phyloP scores from a whole-genome alignment of 2,888 invertebrate genomes.

The Timema podura region DNA sequence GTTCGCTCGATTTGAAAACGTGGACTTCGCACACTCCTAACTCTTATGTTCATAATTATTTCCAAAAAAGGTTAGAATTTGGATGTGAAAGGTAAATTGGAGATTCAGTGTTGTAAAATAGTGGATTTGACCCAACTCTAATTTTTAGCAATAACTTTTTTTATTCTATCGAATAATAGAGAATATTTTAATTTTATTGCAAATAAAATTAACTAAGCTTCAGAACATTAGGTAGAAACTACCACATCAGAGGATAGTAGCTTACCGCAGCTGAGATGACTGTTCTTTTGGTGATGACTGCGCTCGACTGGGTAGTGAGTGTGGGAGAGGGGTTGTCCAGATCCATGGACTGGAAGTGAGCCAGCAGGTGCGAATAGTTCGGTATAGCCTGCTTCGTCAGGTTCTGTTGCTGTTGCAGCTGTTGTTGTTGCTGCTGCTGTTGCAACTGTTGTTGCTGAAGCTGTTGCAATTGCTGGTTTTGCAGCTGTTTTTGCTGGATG shows the following conservation, averaged over 20 bases:
- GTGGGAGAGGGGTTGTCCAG: slow-evolving; percentile 45
- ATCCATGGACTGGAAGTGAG: slow-evolving; percentile 57
- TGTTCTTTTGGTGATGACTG: slow-evolving; percentile 8
- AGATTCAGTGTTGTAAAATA: no score
- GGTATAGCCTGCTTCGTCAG: slow-evolving; percentile 10
- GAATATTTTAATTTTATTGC: no score
- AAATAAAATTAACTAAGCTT: not conserved
- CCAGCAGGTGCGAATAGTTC: slow-evolving; percentile 53
- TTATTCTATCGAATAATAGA: no score
- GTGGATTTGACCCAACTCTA: no score
- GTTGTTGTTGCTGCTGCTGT: slow-evolving; percentile 36
- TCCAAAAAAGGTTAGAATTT: no score
- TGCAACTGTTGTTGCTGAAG: slow-evolving; percentile 38
- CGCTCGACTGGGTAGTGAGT: slow-evolving; percentile 29
- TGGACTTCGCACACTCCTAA: no score
- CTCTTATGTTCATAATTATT: no score
- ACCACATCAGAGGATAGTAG: not conserved
- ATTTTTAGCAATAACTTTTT: no score
- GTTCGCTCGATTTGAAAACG: no score
- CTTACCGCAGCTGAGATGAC: slow-evolving; percentile 8
- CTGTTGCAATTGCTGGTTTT: slow-evolving; percentile 37
- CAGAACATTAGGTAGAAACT: not conserved
- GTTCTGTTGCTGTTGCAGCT: slow-evolving; percentile 37
- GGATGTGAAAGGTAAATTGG: no score
- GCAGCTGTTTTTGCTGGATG: slow-evolving; percentile 28